A percentile compares a stretch with the other conserved stretches of the same genome.
These are phyloP conservation scores for Cryptoleucopteryx plumbea DNA, from an alignment of 2,113 vertebrate genomes.

Conservation along the genomic window DNA sequence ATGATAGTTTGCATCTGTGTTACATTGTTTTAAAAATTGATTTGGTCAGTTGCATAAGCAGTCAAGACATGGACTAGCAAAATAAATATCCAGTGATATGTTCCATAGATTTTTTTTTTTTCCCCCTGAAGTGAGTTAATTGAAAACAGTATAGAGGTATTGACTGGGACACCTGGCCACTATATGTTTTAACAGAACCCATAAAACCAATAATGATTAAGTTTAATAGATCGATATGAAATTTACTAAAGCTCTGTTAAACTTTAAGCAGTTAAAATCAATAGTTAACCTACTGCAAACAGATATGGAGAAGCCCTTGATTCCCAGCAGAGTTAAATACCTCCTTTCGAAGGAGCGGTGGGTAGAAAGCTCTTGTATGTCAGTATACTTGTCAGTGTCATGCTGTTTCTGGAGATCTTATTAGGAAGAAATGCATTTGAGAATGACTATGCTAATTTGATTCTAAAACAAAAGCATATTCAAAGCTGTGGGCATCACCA, in stretches of 20 bases:
- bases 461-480: background rate
- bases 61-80: background rate
- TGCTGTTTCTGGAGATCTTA: background rate
- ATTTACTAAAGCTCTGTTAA: constrained; percentile 25
- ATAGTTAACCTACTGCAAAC: constrained; percentile 27
- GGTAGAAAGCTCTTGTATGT: background rate
- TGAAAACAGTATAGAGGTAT: constrained; percentile 36
- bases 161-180: background rate
- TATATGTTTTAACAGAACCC: background rate
- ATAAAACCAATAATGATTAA: constrained; percentile 23
- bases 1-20: background rate
- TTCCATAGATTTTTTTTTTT: background rate
- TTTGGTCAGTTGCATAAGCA: constrained; percentile 23
- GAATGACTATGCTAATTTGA: background rate
- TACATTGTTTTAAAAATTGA: constrained; percentile 23
- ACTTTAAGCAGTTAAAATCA: constrained; percentile 38
- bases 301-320: background rate
- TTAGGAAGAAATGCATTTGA: background rate
- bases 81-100: background rate
- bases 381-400: background rate
- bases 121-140: background rate
- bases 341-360: background rate
- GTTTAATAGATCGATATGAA: constrained; percentile 3
- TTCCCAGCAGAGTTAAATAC: background rate
- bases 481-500: background rate